Base-by-base conservation (phyloP, 2,797 vertebrate species). In the Neomorphus geoffroyi region DNA sequence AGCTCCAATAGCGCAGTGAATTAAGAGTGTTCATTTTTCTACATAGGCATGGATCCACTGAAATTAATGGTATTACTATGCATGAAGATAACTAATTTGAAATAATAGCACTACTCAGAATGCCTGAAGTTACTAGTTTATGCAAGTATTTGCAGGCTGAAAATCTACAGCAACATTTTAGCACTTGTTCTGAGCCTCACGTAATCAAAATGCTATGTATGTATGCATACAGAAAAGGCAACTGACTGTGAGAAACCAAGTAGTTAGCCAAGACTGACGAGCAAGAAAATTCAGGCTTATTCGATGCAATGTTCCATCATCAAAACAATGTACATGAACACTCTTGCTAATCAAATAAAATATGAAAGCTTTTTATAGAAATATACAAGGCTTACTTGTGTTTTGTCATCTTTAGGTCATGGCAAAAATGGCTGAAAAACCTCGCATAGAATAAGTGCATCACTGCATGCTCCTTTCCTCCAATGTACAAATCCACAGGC, bases 381-480 rank as follows among this genome's bases (percentile, higher is more conserved):
- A 74, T 35, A 18, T 9, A 1, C 33, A 82, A 37, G 10, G 37
- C 97, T 97, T 95, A 99, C 99, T 98, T 99, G 98, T 99, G 98
- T 79, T 97, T 98, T 62, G 99, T 98, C 92, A 99, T 98, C 85
- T 98, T 98, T 73, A 99, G 98, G 75, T 98, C 97, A 48, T 97
- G 98, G 97, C 99, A 99, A 97, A 99, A 99, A 96, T 99, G 99
- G 89, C 97, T 98, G 51, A 99, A 97, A 97, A 99, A 99, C 48
- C 99, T 98, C 1, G 99, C 99, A 1, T 99, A 99, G 97, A 99
- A 99, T 93, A 99, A 96, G 86, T 99, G 99, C 99, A 99, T 99
- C 93, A 99, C 99, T 0, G 99, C 99, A 4, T 99, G 99, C 62
- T 99, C 99, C 92, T 99, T 99, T 45, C 99, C 99, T 27, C 99